A percentile compares a stretch with the other conserved stretches of the same genome.
Evolutionary conservation across 2,888 invertebrate species (phyloP).

Genomic region (Lycophotia porphyrea): DNA sequence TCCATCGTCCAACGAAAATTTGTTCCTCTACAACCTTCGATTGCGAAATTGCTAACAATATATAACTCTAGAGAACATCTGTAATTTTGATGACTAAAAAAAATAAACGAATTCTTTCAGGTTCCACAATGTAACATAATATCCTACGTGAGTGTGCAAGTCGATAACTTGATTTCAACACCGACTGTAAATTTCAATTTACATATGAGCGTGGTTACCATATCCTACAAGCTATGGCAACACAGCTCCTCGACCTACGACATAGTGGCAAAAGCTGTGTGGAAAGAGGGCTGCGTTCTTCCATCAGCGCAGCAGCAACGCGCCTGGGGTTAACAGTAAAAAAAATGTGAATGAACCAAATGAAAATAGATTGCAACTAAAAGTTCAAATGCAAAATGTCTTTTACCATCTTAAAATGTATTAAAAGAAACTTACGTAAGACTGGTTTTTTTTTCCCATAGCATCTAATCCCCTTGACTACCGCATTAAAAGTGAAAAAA

Average conservation of each 20-base stretch:
- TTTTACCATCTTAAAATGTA: neutral
- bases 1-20: neutral
- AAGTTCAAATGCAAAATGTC: neutral
- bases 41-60: neutral
- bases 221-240: slow-evolving; percentile 36
- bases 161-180: slow-evolving; percentile 30
- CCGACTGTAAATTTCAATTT: slow-evolving; percentile 30
- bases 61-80: neutral
- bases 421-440: neutral
- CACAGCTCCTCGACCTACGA: slow-evolving; percentile 28
- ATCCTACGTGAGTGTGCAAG: slow-evolving; percentile 29
- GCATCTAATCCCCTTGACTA: neutral
- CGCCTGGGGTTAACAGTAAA: neutral
- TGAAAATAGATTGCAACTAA: neutral
- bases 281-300: slow-evolving; percentile 14
- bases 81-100: neutral
- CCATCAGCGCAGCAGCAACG: neutral
- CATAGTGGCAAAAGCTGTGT: slow-evolving; percentile 22
- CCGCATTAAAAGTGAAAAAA: neutral
- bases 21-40: neutral
- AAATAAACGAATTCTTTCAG: slow-evolving; percentile 19
- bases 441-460: slow-evolving; percentile 13
- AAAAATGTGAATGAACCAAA: neutral
- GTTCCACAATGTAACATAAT: slow-evolving; percentile 35
- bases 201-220: slow-evolving; percentile 11